Conservation (phyloP, 1,140 invertebrate genomes). For the Platyura marginata region DNA sequence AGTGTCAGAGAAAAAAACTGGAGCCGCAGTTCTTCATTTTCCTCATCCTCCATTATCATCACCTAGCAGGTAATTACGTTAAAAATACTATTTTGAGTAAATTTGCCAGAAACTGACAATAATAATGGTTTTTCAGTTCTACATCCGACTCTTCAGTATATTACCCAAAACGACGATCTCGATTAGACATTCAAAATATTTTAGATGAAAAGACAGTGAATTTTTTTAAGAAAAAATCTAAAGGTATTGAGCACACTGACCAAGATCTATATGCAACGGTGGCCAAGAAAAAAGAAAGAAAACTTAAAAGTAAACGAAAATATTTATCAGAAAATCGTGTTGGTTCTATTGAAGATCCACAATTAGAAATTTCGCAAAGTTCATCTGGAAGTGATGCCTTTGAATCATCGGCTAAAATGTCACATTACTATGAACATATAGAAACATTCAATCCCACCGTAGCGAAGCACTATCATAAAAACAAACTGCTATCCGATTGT, state of each 20-base stretch:
- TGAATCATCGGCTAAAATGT: constrained; percentile 1
- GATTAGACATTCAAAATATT: constrained; percentile 19
- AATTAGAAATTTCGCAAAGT: neutral
- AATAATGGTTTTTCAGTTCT: neutral
- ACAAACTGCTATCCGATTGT: constrained; percentile 16
- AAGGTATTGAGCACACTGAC: neutral
- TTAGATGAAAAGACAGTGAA: constrained; percentile 17
- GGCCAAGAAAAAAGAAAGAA: constrained; percentile 10
- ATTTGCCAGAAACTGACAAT: neutral
- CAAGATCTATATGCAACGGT: constrained; percentile 1
- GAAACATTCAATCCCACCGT: constrained; percentile 19
- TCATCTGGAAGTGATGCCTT: neutral
- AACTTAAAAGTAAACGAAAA: constrained; percentile 14
- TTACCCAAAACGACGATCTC: constrained; percentile 20
- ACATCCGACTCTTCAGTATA: constrained; percentile 24
- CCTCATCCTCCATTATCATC: constrained; percentile 13
- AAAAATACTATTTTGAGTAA: too few species aligned
- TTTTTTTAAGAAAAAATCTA: neutral
- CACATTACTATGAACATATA: constrained; percentile 14
- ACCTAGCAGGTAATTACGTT: constrained; percentile 8
- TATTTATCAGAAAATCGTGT: constrained; percentile 22
- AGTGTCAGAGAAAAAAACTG: neutral
- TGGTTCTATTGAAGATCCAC: constrained; percentile 13
- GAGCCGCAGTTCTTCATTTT: constrained; percentile 8
- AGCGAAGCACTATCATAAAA: constrained; percentile 20